These are phyloP conservation scores for Steinernema carpocapsae DNA, from an alignment of 2,888 invertebrate genomes.

Conservation along the genomic window DNA sequence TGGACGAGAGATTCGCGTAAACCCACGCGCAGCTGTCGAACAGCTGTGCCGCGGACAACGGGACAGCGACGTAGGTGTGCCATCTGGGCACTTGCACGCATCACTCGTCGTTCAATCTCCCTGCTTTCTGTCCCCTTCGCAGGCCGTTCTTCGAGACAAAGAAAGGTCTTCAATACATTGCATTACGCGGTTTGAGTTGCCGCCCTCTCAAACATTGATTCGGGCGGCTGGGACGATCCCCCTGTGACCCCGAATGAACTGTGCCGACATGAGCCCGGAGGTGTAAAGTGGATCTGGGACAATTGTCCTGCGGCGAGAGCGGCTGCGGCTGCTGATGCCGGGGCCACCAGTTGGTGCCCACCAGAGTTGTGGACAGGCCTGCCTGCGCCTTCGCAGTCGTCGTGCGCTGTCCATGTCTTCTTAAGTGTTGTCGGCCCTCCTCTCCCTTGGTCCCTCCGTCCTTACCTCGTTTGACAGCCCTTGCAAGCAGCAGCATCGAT, in stretches of 20 bases:
- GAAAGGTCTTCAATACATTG: neutral
- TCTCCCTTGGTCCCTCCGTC: neutral
- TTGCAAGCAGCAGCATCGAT: conserved; percentile 27
- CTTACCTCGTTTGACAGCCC: conserved; percentile 24
- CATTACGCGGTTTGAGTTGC: neutral
- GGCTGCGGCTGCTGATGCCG: neutral
- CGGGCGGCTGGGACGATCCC: neutral
- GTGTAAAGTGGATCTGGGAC: conserved; percentile 1
- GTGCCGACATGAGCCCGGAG: neutral
- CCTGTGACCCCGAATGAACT: neutral
- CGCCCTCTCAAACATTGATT: neutral
- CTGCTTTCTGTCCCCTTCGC: neutral
- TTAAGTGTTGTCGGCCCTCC: conserved; percentile 16
- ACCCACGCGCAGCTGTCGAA: conserved; percentile 34
- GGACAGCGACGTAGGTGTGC: conserved; percentile 28
- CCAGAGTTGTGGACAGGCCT: conserved; percentile 8
- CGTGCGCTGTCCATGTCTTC: conserved; percentile 11
- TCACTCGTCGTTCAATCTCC: conserved; percentile 18
- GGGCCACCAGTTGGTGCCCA: conserved; percentile 10
- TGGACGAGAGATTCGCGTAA: conserved; percentile 10
- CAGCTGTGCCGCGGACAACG: conserved; percentile 32
- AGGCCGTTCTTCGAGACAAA: neutral
- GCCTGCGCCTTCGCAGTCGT: neutral
- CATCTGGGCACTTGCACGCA: conserved; percentile 31
- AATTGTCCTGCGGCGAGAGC: neutral